Evolutionary conservation across 2,888 invertebrate species (phyloP).

Genomic region (Drosophila infuscata): DNA sequence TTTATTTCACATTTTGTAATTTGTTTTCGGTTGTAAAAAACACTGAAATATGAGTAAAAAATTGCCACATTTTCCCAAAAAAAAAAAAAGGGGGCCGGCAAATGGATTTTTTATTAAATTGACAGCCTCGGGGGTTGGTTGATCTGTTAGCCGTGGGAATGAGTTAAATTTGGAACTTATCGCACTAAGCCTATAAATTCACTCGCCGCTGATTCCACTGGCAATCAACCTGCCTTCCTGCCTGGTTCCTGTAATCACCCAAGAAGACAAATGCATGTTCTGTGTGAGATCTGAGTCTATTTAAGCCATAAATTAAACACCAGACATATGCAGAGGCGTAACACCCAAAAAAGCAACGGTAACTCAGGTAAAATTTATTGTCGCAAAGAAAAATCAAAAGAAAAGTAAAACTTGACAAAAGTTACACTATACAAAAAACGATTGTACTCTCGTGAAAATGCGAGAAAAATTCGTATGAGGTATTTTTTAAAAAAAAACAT

Average conservation of each 20-base stretch:
- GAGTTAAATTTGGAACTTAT: slow-evolving; percentile 17
- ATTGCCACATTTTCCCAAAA: slow-evolving; percentile 63
- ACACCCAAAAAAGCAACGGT: slow-evolving; percentile 49
- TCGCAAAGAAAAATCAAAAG: slow-evolving; percentile 36
- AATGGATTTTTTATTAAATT: slow-evolving; percentile 75
- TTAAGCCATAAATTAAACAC: slow-evolving; percentile 72
- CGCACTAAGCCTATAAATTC: slow-evolving; percentile 42
- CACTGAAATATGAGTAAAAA: slow-evolving; percentile 76
- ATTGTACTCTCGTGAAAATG: neutral
- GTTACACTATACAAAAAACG: slow-evolving; percentile 48
- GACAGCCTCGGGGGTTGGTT: slow-evolving; percentile 49
- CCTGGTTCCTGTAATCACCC: slow-evolving; percentile 42
- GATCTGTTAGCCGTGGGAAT: slow-evolving; percentile 48
- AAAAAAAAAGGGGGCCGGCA: slow-evolving; percentile 18
- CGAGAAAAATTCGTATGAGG: neutral
- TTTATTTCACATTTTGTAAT: slow-evolving; percentile 75
- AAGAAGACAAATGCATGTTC: slow-evolving; percentile 22
- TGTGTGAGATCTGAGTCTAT: slow-evolving; percentile 24
- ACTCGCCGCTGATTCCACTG: slow-evolving; percentile 35
- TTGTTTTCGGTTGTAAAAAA: slow-evolving; percentile 67
- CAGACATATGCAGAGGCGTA: slow-evolving; percentile 82
- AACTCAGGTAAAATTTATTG: slow-evolving; percentile 81
- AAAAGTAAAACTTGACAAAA: slow-evolving; percentile 36
- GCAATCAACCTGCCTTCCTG: slow-evolving; percentile 36
- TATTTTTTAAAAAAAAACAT: neutral